phyloP scores from a whole-genome alignment of 2,888 invertebrate species.

The Lasioglossum villosulum region DNA sequence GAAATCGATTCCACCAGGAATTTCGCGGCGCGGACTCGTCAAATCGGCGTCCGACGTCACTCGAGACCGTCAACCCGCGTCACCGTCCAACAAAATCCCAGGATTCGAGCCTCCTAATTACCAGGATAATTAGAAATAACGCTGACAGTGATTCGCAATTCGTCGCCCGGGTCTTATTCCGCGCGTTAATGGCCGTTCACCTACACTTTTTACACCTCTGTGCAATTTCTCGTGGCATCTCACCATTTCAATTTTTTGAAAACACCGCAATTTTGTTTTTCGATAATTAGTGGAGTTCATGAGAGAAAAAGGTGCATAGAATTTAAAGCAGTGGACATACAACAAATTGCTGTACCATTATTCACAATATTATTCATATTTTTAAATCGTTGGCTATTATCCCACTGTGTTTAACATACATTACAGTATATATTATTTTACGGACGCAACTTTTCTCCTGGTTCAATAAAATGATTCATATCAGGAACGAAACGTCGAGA shows the following conservation, averaged over 20 bases:
- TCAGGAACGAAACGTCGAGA: too few species aligned
- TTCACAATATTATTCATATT: too few species aligned
- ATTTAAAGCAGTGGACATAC: too few species aligned
- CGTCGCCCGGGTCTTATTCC: neutral
- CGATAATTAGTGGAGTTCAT: neutral
- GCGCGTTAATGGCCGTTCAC: neutral
- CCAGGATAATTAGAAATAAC: constrained; percentile 37
- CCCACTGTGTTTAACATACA: too few species aligned
- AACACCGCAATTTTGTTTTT: neutral
- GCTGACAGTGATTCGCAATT: constrained; percentile 2
- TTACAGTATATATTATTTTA: too few species aligned
- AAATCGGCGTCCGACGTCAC: constrained; percentile 41
- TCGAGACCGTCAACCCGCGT: constrained; percentile 52
- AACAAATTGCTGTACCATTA: too few species aligned
- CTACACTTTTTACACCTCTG: neutral
- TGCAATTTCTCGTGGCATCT: neutral
- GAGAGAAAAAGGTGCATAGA: too few species aligned
- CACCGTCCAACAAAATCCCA: constrained; percentile 41
- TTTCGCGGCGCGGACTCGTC: constrained; percentile 38
- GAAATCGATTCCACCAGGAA: constrained; percentile 27
- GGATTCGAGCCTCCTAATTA: constrained; percentile 28
- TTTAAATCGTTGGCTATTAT: too few species aligned
- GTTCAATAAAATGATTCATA: too few species aligned
- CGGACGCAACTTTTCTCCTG: too few species aligned
- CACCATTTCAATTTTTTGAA: neutral